Base-by-base conservation (phyloP, 2,888 invertebrate species). In the Melanostoma scalare region DNA sequence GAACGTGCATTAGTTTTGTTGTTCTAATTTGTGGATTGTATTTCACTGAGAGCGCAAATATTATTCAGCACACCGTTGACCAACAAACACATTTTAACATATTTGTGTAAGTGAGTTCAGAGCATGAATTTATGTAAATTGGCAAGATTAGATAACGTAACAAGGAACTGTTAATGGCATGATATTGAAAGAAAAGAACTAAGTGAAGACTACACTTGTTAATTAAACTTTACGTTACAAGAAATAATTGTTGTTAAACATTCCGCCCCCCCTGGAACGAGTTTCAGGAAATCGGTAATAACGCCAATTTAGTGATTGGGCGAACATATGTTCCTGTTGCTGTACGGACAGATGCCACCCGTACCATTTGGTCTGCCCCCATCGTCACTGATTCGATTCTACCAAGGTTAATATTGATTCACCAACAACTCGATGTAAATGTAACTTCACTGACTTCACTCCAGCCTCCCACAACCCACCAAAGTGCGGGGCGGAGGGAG, bases 391-490 rank as follows among this genome's bases (percentile, higher is more conserved):
- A 44, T 30, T 8, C 20, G 6, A 73, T 56, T 36, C 38, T 20
- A 0, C 65, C 73, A 6, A 74, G 6, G n/a, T 33, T 35, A 67
- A 42, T 0, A 74, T 77, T n/a, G 71, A 56, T 2, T 3, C 9
- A 2, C 46, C 56, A 1, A 67, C 42, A 33, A 82, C 77, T 0
- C 86, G 74, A 33, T 60, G 76, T 8, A 86, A 46, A 46, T 85
- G 74, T 3, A 85, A 40, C 36, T 86, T 85, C 1, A 82, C 75
- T 31, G 82, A 80, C 42, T 75, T 71, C 0, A 85, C 76, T 4
- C 60, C 75, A 2, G 78, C 85, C 48, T 85, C 76, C 86, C 80
- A 82, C n/a, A 82, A 69, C 0, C 80, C 85, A 10, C 73, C 77
- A 58, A 76, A 85, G 50, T 80, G 72, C 5, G 78, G 78, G 2